Base-by-base conservation (phyloP, 2,113 vertebrate genomes). In the Pavo muticus region DNA sequence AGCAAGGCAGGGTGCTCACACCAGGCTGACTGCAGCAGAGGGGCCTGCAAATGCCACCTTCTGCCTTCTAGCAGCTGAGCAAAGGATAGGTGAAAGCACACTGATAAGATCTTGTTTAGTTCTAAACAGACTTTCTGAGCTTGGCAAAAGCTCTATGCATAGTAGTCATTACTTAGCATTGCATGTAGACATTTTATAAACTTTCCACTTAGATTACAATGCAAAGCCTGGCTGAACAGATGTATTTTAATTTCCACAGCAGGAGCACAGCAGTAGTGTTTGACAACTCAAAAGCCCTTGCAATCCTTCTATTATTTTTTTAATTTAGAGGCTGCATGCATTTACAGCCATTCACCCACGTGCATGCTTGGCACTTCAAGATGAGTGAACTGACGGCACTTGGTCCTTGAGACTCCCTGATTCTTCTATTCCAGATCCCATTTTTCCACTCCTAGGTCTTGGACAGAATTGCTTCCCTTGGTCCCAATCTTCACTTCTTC, bases 361-460 rank as follows among this genome's bases (percentile, higher is more conserved):
- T 57, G 40, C 1, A 37, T 2, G 2, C 3, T 52, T 30, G 32
- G 70, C 56, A 19, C 76, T 84, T 63, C n/a, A 17, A 52, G 83
- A 54, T 0, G 13, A 50, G 14, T 7, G 23, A 67, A 14, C 10
- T 16, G 2, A 59, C 0, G 0, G 7, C 18, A 7, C 6, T 44
- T 3, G 3, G 50, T 30, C 60, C n/a, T 57, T 10, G 13, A 81
- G 67, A 70, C 17, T 6, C 30, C 19, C 20, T 1, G 1, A 7
- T 11, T 37, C n/a, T 6, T 68, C 35, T 42, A 45, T 91, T 56
- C 60, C 10, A 6, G 37, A 10, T 35, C 24, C 1, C 4, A 42
- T 81, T 60, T 61, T 72, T 37, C 40, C 48, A 4, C 3, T 40
- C 13, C 4, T 63, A 27, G 15, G 48, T 16, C 78, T 63, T 29